Base-by-base conservation (phyloP, 2,888 invertebrate species). In the Serripes groenlandicus region DNA sequence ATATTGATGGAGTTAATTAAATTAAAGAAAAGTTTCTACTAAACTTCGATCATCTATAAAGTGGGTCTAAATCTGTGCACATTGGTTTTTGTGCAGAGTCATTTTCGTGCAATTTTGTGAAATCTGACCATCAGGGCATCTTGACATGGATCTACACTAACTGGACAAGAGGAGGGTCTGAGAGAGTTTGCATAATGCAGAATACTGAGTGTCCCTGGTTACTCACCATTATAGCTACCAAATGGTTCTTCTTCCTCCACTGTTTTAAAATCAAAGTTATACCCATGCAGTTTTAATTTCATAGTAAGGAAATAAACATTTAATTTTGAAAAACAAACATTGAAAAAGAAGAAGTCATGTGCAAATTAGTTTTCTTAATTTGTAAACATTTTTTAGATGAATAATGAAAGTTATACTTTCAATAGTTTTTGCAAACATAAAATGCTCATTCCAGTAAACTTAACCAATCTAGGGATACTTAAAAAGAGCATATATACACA, bases 221-320 rank as follows among this genome's bases (percentile, higher is more conserved):
- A 62, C 62, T 62, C 62, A 62, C 62, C 62, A 32, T 23, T 3
- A 26, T 62, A 66, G 56, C 23, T 26, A 37, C 66, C 23, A 28
- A 66, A 66, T 9, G 15, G 9, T 21, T 66, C 66, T 5, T 66
- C 66, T 26, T 66, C 66, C 23, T 66, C 66, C 34, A 66, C 66
- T 66, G 66, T 66, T 42, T 26, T n/a, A n/a, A 66, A 66, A 66
- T 66, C 28, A 66, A 66, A 66, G 42, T 37, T 35, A 66, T 37
- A 66, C 26, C 66, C 66, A 66, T 66, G 66, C 66, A 66, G 42
- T 1, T 35, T 64, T 64, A 64, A 34, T n/a, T 30, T 15, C 30
- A 28, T 60, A 30, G 18, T 28, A 60, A 60, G 26, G 7, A 60
- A 60, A 60, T 1, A 28, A 60, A 5, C 15, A 49, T 21, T 21